Evolutionary conservation across 2,113 vertebrate species (phyloP).

Genomic region (Poeciliopsis turrubarensis): DNA sequence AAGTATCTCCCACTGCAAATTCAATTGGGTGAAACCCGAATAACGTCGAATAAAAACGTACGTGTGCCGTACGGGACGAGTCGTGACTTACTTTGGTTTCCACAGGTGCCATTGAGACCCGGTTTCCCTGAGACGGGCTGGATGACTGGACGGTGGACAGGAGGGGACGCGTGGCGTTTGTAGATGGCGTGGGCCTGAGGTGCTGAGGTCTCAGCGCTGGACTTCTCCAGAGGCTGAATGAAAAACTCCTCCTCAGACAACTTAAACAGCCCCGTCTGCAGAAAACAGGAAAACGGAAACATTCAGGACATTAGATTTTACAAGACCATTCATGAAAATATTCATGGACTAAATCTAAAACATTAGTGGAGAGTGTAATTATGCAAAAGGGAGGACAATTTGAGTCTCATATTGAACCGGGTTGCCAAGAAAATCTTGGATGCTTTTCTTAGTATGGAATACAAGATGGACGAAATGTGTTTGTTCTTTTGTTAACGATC

Average conservation of each 20-base stretch:
- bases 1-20: not conserved
- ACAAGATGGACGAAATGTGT: not conserved
- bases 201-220: constrained; percentile 25
- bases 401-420: too few species aligned
- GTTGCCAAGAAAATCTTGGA: too few species aligned
- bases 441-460: not conserved
- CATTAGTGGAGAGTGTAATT: too few species aligned
- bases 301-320: not conserved
- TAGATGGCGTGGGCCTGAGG: constrained; percentile 89
- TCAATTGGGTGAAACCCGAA: not conserved
- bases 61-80: not conserved
- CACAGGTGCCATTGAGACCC: constrained; percentile 64
- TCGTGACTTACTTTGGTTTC: constrained; percentile 70
- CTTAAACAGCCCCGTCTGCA: constrained; percentile 90
- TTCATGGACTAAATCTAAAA: too few species aligned
- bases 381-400: too few species aligned
- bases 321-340: not conserved
- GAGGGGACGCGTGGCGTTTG: constrained; percentile 76
- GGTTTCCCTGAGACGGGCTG: constrained; percentile 59
- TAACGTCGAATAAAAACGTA: not conserved
- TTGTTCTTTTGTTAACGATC: not conserved
- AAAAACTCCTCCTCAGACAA: constrained; percentile 90
- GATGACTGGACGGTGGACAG: constrained; percentile 8
- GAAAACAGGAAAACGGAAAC: constrained; percentile 5
- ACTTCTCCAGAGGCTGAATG: constrained; percentile 85